Evolutionary conservation across 2,888 invertebrate genomes (phyloP), one percentile per base, ranked within the genome.

Genomic region (Automeris io): DNA sequence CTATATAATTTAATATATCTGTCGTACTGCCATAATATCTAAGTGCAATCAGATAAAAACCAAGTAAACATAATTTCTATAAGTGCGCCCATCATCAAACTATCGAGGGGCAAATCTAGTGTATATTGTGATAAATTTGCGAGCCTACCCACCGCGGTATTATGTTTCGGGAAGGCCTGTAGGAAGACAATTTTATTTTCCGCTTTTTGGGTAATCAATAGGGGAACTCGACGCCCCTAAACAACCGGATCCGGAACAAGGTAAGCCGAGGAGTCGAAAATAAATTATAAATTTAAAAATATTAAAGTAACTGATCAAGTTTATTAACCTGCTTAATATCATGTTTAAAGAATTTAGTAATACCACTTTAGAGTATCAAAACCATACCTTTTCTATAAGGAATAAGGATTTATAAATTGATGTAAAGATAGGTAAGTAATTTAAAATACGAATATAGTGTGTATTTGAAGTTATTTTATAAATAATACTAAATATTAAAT

Each of bases 191-290:
- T 85, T 83, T 82, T 85, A 82, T 83, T 83, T 86, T 83, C 82
- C 83, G 83, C 81, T 78, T 81, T 83, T 85, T 83, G 77, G 79
- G 82, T 83, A 83, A 83, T 85, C 85, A 85, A 85, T 85, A 83
- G 82, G 82, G 83, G 82, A 77, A 69, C 70, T 69, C 75, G 64
- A 70, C 73, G 73, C 73, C 75, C 74, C 72, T 69, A 61, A 70
- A 75, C 71, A 68, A 70, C 63, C 46, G 62, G 59, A 62, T 56
- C 54, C 59, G 48, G 43, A 43, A 56, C 40, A 37, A 35, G 34
- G 54, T 42, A 48, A 54, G 46, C 40, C 24, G 43, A 63, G 47
- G 74, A 73, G 70, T 46, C 55, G 70, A 43, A n/a, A n/a, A n/a
- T n/a, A n/a, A n/a, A n/a, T n/a, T n/a, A n/a, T n/a, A n/a, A n/a